A percentile compares a stretch with the other conserved stretches of the same genome.
Evolutionary conservation across 2,797 vertebrate genomes (phyloP).

Genomic region (Champsocephalus gunnari): DNA sequence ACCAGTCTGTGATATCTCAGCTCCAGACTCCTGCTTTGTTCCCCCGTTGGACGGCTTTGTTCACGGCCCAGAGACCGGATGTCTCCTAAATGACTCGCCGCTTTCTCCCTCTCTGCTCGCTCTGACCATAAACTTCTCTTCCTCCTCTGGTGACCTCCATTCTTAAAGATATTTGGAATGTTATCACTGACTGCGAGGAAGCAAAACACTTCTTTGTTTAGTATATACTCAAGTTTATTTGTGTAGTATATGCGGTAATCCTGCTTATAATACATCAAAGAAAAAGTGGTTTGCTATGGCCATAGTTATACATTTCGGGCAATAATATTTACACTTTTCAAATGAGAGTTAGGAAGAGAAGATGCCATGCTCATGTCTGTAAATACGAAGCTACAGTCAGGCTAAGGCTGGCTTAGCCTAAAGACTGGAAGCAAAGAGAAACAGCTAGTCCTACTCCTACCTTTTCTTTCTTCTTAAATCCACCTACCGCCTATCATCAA

Average conservation of each 20-base stretch:
- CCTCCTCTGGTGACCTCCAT: conserved; percentile 43
- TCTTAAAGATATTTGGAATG: conserved; percentile 18
- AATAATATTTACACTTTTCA: neutral
- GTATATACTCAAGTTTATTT: too few relatives aligned
- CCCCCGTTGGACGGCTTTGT: conserved; percentile 72
- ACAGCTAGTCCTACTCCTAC: neutral
- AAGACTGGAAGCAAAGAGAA: neutral
- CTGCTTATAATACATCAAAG: neutral
- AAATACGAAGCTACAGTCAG: neutral
- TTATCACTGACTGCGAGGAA: neutral
- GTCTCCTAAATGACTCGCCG: conserved; percentile 68
- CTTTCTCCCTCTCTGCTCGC: conserved; percentile 46
- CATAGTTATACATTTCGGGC: neutral
- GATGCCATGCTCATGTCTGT: neutral
- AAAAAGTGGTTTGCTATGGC: neutral
- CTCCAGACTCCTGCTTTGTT: conserved; percentile 79
- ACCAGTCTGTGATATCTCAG: conserved; percentile 73
- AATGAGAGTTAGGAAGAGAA: neutral
- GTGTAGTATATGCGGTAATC: too few relatives aligned
- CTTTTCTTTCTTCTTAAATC: neutral
- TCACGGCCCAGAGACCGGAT: conserved; percentile 75
- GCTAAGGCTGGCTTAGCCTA: neutral
- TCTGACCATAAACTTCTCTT: conserved; percentile 28
- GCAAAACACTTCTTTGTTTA: neutral
- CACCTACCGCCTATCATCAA: neutral